Evolutionary conservation across 2,888 invertebrate species (phyloP), one percentile per base, ranked within the genome.

Genomic region (Phyto melanocephala): DNA sequence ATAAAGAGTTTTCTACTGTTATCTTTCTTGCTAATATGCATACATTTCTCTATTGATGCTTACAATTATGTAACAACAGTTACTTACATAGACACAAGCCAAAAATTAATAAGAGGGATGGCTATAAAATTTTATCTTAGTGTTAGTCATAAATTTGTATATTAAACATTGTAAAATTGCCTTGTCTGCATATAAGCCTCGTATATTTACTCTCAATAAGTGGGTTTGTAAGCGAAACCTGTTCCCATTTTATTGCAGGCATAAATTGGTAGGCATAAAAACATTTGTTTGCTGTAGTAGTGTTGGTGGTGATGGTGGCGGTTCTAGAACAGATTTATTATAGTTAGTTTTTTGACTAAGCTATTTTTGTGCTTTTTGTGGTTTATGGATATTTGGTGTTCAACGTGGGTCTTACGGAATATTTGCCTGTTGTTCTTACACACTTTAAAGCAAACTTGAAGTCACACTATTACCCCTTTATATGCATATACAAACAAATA

Each of bases 21-120:
- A 75, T 78, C 78, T 82, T 71, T 78, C 70, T 52, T 50, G 75
- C 70, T 75, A 75, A 79, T 79, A 75, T 60, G 75, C 58, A 82
- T 60, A 71, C 75, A 71, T 79, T 79, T 65, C 17, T 40, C 28
- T 65, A 28, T 28, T 78, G 45, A 78, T 70, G 74, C 70, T 74
- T 65, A 70, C 78, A 78, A 78, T 81, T 65, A 74, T 74, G 62
- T 56, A 52, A 15, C 2, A 45, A 15, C 35, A 75, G 40, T 60
- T 13, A n/a, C 28, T 33, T 52, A 17, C n/a, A n/a, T 50, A 7
- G 17, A 35, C 20, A 28, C 8, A 37, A 35, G 3, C 33, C 8
- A n/a, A 7, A 15, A 22, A 28, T 28, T 28, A 28, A 28, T 5
- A 28, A 28, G 3, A 28, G 28, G 28, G 28, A 28, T 28, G 28